Evolutionary conservation across 1,140 invertebrate genomes (phyloP).

Genomic region (Nilaparvata lugens): DNA sequence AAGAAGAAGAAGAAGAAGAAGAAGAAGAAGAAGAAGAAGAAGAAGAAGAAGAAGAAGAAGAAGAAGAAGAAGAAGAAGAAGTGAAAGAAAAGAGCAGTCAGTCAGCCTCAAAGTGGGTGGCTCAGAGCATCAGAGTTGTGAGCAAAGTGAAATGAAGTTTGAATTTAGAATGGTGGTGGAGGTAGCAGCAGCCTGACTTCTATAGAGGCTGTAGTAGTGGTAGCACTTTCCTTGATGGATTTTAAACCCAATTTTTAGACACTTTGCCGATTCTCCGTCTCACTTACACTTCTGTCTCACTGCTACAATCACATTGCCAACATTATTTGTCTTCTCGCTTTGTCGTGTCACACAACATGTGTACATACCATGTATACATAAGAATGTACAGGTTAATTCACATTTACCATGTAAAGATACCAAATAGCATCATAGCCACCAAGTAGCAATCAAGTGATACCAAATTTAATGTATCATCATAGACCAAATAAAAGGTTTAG

Average conservation of each 20-base stretch:
- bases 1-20: not conserved
- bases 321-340: no score
- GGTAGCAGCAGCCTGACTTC: not conserved
- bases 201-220: not conserved
- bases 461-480: no score
- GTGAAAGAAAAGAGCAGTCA: not conserved
- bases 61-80: not conserved
- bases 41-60: conserved; percentile 4
- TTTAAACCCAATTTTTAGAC: not conserved
- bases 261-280: not conserved
- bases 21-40: conserved; percentile 1
- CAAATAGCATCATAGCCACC: no score
- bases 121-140: not conserved
- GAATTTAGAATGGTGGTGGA: not conserved
- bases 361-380: no score
- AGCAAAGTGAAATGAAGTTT: not conserved
- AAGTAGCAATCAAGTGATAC: no score
- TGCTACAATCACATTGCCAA: no score
- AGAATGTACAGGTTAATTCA: no score
- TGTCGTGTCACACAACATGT: no score
- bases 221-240: not conserved
- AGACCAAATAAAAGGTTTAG: no score
- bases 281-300: not conserved
- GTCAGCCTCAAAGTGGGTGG: not conserved
- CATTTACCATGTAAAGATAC: no score